Evolutionary conservation across 1,140 invertebrate species (phyloP).

Genomic region (Telenomus remus): DNA sequence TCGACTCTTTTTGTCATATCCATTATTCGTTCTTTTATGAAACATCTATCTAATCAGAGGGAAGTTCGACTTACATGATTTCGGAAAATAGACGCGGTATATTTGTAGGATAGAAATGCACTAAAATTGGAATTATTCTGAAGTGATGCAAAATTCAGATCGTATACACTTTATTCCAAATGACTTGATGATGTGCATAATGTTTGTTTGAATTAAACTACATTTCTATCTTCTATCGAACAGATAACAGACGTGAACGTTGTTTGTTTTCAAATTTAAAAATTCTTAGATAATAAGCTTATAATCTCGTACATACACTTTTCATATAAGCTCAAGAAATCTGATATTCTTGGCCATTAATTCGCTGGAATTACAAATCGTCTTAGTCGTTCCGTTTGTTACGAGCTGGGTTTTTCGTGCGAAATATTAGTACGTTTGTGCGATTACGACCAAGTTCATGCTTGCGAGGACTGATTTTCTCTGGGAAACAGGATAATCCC

Average conservation of each 20-base stretch:
- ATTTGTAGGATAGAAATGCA: no score
- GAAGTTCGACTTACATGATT: no score
- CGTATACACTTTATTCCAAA: no score
- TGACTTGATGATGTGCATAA: no score
- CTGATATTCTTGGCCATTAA: conserved; percentile 11
- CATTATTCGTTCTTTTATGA: conserved; percentile 24
- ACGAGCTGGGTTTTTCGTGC: conserved; percentile 21
- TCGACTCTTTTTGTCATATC: conserved; percentile 7
- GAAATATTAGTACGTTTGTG: conserved; percentile 54
- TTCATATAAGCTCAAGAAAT: conserved; percentile 4
- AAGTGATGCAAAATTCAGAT: no score
- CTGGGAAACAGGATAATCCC: conserved; percentile 52
- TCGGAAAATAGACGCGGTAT: no score
- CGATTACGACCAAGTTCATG: conserved; percentile 53
- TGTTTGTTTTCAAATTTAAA: no score
- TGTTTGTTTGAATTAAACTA: no score
- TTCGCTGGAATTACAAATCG: conserved; percentile 31
- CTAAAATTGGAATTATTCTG: no score
- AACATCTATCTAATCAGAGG: conserved; percentile 46
- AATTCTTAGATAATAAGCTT: no score
- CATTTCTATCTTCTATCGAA: no score
- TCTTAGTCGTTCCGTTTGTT: conserved; percentile 24
- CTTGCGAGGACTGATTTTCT: conserved; percentile 56
- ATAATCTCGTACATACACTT: neutral
- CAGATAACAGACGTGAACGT: no score